These are phyloP conservation scores for Paedocypris micromegethes DNA, from an alignment of 2,797 vertebrate genomes.

Conservation along the genomic window DNA sequence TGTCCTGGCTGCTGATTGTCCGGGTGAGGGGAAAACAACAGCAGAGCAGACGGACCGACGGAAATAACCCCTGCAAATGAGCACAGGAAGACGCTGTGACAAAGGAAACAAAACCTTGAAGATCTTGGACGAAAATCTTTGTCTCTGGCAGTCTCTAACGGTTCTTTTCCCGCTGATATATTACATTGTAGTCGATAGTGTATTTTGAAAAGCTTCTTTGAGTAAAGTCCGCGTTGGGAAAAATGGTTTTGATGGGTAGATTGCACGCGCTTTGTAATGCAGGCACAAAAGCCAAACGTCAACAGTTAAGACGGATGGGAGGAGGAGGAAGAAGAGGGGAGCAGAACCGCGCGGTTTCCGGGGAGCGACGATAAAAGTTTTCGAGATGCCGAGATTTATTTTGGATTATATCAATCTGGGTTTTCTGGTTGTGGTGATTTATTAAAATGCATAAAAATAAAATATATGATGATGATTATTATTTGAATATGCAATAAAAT, in stretches of 20 bases:
- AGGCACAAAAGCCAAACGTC: constrained; percentile 41
- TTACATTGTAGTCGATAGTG: neutral
- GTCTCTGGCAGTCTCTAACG: constrained; percentile 6
- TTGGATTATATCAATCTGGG: neutral
- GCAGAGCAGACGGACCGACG: constrained; percentile 49
- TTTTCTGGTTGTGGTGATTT: neutral
- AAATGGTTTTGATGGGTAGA: constrained; percentile 24
- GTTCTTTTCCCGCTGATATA: neutral
- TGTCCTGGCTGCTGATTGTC: neutral
- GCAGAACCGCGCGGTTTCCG: constrained; percentile 19
- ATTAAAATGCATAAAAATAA: too few relatives aligned
- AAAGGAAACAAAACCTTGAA: constrained; percentile 64
- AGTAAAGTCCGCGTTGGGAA: constrained; percentile 2
- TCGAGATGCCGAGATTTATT: neutral
- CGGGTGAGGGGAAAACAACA: constrained; percentile 8
- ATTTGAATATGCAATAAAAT: too few relatives aligned
- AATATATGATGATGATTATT: too few relatives aligned
- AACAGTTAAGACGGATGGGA: constrained; percentile 33
- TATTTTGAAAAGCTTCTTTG: neutral
- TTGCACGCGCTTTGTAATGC: constrained; percentile 10
- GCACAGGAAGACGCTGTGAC: constrained; percentile 74
- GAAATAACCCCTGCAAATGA: constrained; percentile 28
- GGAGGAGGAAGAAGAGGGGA: constrained; percentile 35
- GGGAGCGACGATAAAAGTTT: constrained; percentile 37
- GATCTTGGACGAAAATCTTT: constrained; percentile 41